phyloP scores from a whole-genome alignment of 2,888 invertebrate genomes.

The Trachelus stipa region DNA sequence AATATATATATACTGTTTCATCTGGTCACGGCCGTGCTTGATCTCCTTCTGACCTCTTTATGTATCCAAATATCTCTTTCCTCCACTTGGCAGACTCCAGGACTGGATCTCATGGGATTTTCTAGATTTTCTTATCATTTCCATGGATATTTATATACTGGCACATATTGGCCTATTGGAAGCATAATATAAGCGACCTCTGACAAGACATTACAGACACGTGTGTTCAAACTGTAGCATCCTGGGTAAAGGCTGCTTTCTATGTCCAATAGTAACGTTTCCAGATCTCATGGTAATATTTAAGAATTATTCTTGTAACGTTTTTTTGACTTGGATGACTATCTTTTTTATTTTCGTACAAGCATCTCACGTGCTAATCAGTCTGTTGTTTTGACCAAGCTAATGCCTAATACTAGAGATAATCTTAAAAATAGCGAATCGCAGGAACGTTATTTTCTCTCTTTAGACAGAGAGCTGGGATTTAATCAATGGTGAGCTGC shows the following conservation, averaged over 20 bases:
- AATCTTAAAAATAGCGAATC: not conserved
- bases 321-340: not conserved
- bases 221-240: not conserved
- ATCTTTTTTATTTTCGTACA: not conserved
- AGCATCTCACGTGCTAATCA: not conserved
- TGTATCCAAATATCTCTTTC: not conserved
- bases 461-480: slow-evolving; percentile 21
- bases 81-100: not conserved
- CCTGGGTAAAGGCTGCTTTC: slow-evolving; percentile 2
- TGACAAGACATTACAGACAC: not conserved
- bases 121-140: not conserved
- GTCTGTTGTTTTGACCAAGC: not conserved
- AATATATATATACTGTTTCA: not conserved
- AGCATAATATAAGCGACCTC: not conserved
- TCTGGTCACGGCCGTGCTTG: not conserved
- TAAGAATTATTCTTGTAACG: not conserved
- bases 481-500: slow-evolving; percentile 69
- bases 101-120: not conserved
- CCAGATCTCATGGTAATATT: not conserved
- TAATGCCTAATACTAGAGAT: not conserved
- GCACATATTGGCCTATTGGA: not conserved
- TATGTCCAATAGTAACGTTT: not conserved
- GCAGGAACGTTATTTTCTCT: not conserved
- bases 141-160: not conserved
- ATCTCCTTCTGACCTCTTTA: not conserved